These are phyloP conservation scores for Helicoverpa armigera DNA, from an alignment of 1,140 invertebrate genomes.

Conservation along the genomic window DNA sequence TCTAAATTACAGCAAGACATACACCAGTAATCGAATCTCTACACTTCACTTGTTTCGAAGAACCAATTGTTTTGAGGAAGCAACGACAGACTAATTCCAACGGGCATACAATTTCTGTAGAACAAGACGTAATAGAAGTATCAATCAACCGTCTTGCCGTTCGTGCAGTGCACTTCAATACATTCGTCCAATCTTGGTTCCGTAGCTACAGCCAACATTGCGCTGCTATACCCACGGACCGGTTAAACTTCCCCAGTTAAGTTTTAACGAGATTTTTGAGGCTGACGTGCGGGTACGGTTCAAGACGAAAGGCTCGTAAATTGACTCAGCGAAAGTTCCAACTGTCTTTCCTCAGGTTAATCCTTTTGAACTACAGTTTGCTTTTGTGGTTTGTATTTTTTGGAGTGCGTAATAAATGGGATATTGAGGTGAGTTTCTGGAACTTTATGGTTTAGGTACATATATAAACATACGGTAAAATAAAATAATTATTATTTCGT, in stretches of 20 bases:
- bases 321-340: constrained; percentile 67
- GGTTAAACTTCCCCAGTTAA: constrained; percentile 58
- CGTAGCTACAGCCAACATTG: background rate
- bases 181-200: background rate
- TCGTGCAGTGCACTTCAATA: constrained; percentile 9
- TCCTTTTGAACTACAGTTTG: constrained; percentile 57
- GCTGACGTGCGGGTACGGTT: constrained; percentile 46
- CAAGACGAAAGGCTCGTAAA: constrained; percentile 62
- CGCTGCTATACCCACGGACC: constrained; percentile 3
- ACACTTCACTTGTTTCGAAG: too few relatives aligned
- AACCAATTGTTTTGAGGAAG: too few relatives aligned
- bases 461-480: too few relatives aligned
- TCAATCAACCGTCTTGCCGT: background rate
- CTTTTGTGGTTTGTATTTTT: constrained; percentile 43
- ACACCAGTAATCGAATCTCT: too few relatives aligned
- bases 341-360: constrained; percentile 63
- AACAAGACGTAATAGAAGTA: constrained; percentile 5
- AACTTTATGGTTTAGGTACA: too few relatives aligned
- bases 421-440: too few relatives aligned
- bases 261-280: constrained; percentile 71
- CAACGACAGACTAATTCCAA: too few relatives aligned
- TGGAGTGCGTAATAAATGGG: too few relatives aligned
- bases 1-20: too few relatives aligned
- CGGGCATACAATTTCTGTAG: constrained; percentile 5
- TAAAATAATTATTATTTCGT: too few relatives aligned